A percentile compares a stretch with the other conserved stretches of the same genome.
phyloP scores from a whole-genome alignment of 1,140 invertebrate genomes.

The Bradysia coprophila region DNA sequence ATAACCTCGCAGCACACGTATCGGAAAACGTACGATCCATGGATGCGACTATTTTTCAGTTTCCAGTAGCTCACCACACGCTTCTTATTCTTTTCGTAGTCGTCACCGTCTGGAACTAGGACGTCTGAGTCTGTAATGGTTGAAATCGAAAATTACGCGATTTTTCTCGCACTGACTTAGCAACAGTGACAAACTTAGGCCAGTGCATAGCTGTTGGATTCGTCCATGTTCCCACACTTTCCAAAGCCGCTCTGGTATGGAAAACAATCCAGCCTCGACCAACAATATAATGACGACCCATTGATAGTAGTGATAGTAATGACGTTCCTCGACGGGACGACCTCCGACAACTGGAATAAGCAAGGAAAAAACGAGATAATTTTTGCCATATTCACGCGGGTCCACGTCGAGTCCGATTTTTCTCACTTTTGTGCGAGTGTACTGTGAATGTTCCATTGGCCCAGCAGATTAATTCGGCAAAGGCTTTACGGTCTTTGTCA shows the following conservation, averaged over 20 bases:
- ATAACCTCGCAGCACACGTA: slow-evolving; percentile 52
- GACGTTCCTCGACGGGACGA: slow-evolving; percentile 7
- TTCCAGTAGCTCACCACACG: slow-evolving; percentile 31
- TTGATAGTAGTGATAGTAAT: slow-evolving; percentile 70
- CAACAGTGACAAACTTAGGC: too few species aligned
- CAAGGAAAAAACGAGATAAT: slow-evolving; percentile 7
- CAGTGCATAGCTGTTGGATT: slow-evolving; percentile 28
- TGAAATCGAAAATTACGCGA: too few species aligned
- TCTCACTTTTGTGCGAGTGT: too few species aligned
- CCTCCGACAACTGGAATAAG: slow-evolving; percentile 5
- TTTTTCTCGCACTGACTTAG: too few species aligned
- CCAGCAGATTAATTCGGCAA: slow-evolving; percentile 58
- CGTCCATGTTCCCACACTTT: slow-evolving; percentile 52
- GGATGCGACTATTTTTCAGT: slow-evolving; percentile 31
- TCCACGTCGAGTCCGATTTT: slow-evolving; percentile 17
- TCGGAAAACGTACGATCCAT: slow-evolving; percentile 45
- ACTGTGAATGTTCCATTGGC: slow-evolving; percentile 55
- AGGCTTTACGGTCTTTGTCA: slow-evolving; percentile 28
- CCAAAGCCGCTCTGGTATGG: slow-evolving; percentile 56
- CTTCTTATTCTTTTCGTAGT: slow-evolving; percentile 28
- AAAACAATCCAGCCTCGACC: slow-evolving; percentile 58
- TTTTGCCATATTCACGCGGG: slow-evolving; percentile 12
- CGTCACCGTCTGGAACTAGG: too few species aligned
- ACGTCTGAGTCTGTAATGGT: too few species aligned
- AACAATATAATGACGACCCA: slow-evolving; percentile 72